Base-by-base conservation (phyloP, 2,113 vertebrate genomes). In the Kryptolebias marmoratus region DNA sequence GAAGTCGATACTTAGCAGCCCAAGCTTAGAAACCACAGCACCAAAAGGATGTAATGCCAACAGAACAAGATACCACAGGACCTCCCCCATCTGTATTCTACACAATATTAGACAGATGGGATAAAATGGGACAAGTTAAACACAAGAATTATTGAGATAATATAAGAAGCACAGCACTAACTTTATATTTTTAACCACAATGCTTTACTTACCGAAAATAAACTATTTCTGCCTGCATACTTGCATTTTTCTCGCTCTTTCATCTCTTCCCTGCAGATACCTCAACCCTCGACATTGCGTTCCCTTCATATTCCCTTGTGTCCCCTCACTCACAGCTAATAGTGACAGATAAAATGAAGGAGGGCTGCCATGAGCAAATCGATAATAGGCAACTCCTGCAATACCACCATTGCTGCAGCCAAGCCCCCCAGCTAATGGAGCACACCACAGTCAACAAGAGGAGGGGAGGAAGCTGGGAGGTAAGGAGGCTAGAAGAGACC, bases 381-480 rank as follows among this genome's bases (percentile, higher is more conserved):
- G 61, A 93, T 92, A 90, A 84, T 61, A 71, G 81, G 84, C 81
- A 85, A 88, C 91, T 80, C 66, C 83, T 64, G 72, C 81, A 73
- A 82, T 86, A 90, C 91, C 73, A 73, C 82, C 88, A 81, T 65
- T 28, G 53, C 70, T 55, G 61, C 81, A 63, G 64, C 81, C 68
- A 50, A 73, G 74, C 72, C 55, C 39, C 9, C 58, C 48, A 68
- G 85, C 86, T 87, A 83, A 87, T 75, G 82, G 74, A 83, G 76
- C 64, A 64, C 72, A 60, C 76, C 75, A 62, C 75, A 79, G 79
- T 88, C 81, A 88, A 66, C 78, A 68, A 50, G 61, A 69, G 62
- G 36, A 59, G 64, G 49, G 57, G 59, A 55, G 70, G 59, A 1
- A 0, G 67, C 27, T 55, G 53, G 15, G 31, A 15, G 42, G 18